These are phyloP conservation scores for Mastigias papua DNA, from an alignment of 30 jellyfish, hydroid and myxozoan genomes.

Conservation along the genomic window DNA sequence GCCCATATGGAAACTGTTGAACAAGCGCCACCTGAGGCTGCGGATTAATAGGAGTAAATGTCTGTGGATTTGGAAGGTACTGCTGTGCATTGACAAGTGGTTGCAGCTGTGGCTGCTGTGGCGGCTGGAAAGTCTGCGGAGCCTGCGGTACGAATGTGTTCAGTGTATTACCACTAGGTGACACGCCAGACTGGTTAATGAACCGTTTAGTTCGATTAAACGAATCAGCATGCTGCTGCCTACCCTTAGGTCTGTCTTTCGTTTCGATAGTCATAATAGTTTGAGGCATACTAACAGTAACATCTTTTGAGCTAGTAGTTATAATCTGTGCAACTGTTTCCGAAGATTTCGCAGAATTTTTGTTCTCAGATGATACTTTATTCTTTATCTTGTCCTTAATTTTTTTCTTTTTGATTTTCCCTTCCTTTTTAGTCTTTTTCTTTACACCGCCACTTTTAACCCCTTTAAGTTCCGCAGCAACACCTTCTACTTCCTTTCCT, in stretches of 20 bases:
- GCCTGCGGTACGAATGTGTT: neutral
- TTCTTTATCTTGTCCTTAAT: neutral
- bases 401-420: slow-evolving; percentile 1
- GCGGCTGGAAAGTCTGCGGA: slow-evolving; percentile 7
- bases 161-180: neutral
- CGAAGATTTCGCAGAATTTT: neutral
- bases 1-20: slow-evolving; percentile 34
- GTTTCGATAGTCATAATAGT: slow-evolving; percentile 7
- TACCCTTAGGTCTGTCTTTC: slow-evolving; percentile 34
- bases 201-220: slow-evolving; percentile 8
- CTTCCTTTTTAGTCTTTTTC: slow-evolving; percentile 51
- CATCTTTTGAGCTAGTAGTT: neutral
- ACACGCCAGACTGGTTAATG: neutral
- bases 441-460: neutral
- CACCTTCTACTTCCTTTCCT: neutral
- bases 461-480: neutral
- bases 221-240: neutral
- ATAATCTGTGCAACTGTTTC: neutral
- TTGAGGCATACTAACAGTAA: neutral
- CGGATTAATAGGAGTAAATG: neutral
- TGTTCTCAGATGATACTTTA: neutral
- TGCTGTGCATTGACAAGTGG: neutral
- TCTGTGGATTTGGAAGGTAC: neutral
- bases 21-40: slow-evolving; percentile 23
- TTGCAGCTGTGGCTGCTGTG: slow-evolving; percentile 36